Conservation (phyloP, 1,140 invertebrate species). For the Acromyrmex echinatior region DNA sequence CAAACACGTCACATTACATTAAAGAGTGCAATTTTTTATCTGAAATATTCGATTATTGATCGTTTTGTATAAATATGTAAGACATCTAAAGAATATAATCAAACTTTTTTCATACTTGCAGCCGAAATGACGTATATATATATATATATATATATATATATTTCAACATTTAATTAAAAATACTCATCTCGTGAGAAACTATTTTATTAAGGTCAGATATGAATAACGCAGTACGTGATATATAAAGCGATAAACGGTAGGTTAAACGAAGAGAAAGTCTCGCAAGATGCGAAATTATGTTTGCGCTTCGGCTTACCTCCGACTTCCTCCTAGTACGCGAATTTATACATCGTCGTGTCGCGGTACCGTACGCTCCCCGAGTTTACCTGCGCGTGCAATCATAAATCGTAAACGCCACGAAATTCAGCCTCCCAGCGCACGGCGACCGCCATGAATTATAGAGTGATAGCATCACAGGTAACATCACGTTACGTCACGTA, state of each 20-base stretch:
- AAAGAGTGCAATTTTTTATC: too few relatives aligned
- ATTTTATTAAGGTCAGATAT: slow-evolving; percentile 42
- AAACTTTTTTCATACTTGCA: neutral
- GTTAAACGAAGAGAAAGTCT: slow-evolving; percentile 43
- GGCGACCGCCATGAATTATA: slow-evolving; percentile 69
- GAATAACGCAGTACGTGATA: slow-evolving; percentile 1
- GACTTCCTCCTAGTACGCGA: slow-evolving; percentile 41
- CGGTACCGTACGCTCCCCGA: slow-evolving; percentile 33
- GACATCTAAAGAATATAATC: too few relatives aligned
- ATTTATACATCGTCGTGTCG: slow-evolving; percentile 57
- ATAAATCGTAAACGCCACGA: slow-evolving; percentile 72
- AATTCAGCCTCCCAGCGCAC: slow-evolving; percentile 65
- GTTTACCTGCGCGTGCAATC: slow-evolving; percentile 63
- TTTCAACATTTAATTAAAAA: slow-evolving; percentile 24
- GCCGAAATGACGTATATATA: neutral
- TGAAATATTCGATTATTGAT: too few relatives aligned
- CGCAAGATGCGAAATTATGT: slow-evolving; percentile 42
- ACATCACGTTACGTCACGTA: slow-evolving; percentile 69
- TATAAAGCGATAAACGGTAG: slow-evolving; percentile 19
- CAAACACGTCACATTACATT: too few relatives aligned
- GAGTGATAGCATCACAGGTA: slow-evolving; percentile 70
- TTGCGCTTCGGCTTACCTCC: slow-evolving; percentile 46
- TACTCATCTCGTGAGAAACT: slow-evolving; percentile 24
- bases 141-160: too few relatives aligned
- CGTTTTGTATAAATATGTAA: too few relatives aligned